Percentiles rank a stretch among this genome's conserved stretches.
phyloP scores from a whole-genome alignment of 1,140 invertebrate species.

The Drosophila kurseongensis region DNA sequence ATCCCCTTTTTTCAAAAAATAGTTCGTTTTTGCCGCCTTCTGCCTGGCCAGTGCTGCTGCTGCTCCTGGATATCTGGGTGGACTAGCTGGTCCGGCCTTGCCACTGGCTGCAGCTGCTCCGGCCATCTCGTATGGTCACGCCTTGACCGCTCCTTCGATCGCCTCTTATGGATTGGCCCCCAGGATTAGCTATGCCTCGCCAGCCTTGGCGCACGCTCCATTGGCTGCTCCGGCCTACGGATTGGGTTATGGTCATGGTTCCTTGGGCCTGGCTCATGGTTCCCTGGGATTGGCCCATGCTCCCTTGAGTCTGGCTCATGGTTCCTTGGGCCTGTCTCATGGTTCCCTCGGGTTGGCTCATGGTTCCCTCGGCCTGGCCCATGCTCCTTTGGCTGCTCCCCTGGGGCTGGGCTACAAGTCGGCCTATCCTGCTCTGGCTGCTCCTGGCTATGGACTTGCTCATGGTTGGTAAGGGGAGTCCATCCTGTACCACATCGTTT shows the following conservation, averaged over 20 bases:
- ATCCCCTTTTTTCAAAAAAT: neutral
- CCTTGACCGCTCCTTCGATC: slow-evolving; percentile 43
- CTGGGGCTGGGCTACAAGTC: slow-evolving; percentile 35
- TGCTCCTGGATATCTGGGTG: slow-evolving; percentile 74
- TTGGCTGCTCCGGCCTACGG: slow-evolving; percentile 30
- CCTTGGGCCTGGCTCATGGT: slow-evolving; percentile 29
- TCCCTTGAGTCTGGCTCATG: slow-evolving; percentile 50
- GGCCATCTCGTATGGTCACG: slow-evolving; percentile 47
- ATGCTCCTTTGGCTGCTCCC: slow-evolving; percentile 45
- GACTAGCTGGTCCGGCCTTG: slow-evolving; percentile 32
- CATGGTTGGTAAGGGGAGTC: slow-evolving; percentile 68
- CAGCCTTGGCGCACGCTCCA: slow-evolving; percentile 47
- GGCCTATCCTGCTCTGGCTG: slow-evolving; percentile 19
- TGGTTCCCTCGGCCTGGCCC: slow-evolving; percentile 60
- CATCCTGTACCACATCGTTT: slow-evolving; percentile 9
- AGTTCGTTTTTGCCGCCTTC: slow-evolving; percentile 66
- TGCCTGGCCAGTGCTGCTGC: slow-evolving; percentile 73
- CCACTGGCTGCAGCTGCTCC: slow-evolving; percentile 45
- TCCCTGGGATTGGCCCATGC: slow-evolving; percentile 29
- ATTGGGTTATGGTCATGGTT: slow-evolving; percentile 11
- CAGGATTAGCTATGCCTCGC: slow-evolving; percentile 53
- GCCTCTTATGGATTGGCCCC: slow-evolving; percentile 52
- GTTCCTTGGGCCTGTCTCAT: slow-evolving; percentile 59
- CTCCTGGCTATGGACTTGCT: slow-evolving; percentile 31
- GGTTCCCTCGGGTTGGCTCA: slow-evolving; percentile 58